phyloP scores from a whole-genome alignment of 2,113 vertebrate species.

The Brachypteracias leptosomus region DNA sequence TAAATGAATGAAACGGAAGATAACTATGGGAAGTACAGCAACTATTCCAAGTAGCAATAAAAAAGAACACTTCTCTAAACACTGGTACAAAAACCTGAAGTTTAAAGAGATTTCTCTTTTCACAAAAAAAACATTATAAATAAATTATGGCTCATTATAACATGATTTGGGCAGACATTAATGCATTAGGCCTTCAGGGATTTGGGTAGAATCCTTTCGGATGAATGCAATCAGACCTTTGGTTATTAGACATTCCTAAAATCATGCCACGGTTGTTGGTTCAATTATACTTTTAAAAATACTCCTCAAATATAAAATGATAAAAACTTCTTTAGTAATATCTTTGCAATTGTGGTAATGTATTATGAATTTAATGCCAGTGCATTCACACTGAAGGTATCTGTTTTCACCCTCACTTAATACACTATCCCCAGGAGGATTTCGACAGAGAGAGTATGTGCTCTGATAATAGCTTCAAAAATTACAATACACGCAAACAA shows the following conservation, averaged over 20 bases:
- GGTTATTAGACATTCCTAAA: not conserved
- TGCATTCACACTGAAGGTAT: not conserved
- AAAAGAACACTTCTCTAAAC: not conserved
- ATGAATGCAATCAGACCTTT: conserved; percentile 14
- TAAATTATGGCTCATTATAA: conserved; percentile 9
- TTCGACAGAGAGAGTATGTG: not conserved
- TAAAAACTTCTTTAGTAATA: conserved; percentile 25
- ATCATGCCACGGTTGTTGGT: not conserved
- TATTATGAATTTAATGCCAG: not conserved
- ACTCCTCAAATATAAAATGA: conserved; percentile 7
- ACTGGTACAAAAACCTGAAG: not conserved
- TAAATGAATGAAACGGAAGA: not conserved
- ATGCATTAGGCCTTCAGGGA: conserved; percentile 30
- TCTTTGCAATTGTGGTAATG: not conserved
- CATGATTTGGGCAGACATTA: conserved; percentile 16
- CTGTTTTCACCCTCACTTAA: conserved; percentile 29
- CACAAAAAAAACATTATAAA: not conserved
- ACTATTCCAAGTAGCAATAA: not conserved
- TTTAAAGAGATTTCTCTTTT: not conserved
- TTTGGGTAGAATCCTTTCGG: not conserved
- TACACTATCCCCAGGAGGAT: not conserved
- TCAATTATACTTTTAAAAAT: not conserved
- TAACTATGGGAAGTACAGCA: not conserved
- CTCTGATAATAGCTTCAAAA: not conserved
- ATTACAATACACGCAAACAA: not conserved